Base-by-base conservation (phyloP, 2,797 vertebrate genomes). In the Danio aesculapii region DNA sequence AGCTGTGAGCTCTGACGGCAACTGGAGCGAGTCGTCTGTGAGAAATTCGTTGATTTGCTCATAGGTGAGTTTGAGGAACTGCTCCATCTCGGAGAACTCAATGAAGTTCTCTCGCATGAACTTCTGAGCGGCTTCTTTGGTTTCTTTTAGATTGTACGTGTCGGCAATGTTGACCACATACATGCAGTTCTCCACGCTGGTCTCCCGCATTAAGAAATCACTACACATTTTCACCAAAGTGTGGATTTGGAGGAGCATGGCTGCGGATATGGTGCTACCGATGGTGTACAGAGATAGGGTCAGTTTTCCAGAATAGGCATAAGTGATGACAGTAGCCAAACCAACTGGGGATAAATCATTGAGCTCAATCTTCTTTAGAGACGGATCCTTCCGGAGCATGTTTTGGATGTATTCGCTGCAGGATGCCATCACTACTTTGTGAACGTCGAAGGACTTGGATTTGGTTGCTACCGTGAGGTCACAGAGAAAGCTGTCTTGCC, bases 21-120 rank as follows among this genome's bases (percentile, higher is more conserved):
- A 93, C 82, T 98, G 98, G 84, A 99, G 92, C 76, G 97, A 96
- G 46, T 99, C 98, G 61, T 99, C 98, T 52, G 95, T 92, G 79
- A 99, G 95, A 86, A 99, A 97, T 89, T 99, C 97, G n/a, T 95
- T 96, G 78, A 99, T 99, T 90, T 98, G 97, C 91, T 99, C 98
- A 81, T 97, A 99, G 13, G 97, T 99, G 81, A 99, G 96, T 92
- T 99, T 99, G 89, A 98, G 90, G 91, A 99, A 99, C 89, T 99
- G 97, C 86, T 99, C 98, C 39, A 97, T 99, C 91, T 99, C 98
- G 16, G 98, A 97, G 91, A 99, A 99, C 89, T 99, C 98, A 0
- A 99, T 98, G 89, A 99, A 99, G 91, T 99, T 99, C 88, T 98
- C 97, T 81, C 96, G 92, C 92, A 99, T 98, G 87, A 98, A 99